A percentile compares a stretch with the other conserved stretches of the same genome.
Conservation (phyloP, 2,113 vertebrate species). For the Nipponia nippon region DNA sequence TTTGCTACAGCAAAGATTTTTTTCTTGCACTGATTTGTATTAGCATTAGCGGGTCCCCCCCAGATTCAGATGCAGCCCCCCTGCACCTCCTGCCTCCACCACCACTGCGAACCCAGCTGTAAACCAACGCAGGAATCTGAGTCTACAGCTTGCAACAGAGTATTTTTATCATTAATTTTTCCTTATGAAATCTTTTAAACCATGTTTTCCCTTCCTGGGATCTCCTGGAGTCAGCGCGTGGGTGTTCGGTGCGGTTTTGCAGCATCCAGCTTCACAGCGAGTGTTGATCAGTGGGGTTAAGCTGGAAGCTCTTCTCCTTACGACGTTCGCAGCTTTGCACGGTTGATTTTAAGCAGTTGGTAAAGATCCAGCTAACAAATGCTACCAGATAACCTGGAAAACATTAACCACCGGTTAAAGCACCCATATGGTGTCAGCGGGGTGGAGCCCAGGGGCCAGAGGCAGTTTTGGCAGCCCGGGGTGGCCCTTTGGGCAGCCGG, state of each 20-base stretch:
- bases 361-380: neutral
- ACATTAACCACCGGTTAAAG: neutral
- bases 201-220: neutral
- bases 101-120: neutral
- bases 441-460: neutral
- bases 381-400: neutral
- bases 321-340: rapidly evolving
- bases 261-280: neutral
- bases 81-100: neutral
- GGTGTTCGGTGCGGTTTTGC: neutral
- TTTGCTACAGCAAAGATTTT: neutral
- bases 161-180: neutral
- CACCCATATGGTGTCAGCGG: rapidly evolving
- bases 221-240: neutral
- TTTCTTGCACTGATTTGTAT: neutral
- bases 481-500: neutral
- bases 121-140: neutral
- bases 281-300: rapidly evolving
- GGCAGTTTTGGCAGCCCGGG: neutral
- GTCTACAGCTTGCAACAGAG: neutral
- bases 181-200: neutral
- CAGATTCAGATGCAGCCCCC: neutral
- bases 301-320: neutral
- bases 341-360: neutral
- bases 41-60: neutral